Conservation (phyloP, 2,888 invertebrate species). For the Serrognathus titanus region DNA sequence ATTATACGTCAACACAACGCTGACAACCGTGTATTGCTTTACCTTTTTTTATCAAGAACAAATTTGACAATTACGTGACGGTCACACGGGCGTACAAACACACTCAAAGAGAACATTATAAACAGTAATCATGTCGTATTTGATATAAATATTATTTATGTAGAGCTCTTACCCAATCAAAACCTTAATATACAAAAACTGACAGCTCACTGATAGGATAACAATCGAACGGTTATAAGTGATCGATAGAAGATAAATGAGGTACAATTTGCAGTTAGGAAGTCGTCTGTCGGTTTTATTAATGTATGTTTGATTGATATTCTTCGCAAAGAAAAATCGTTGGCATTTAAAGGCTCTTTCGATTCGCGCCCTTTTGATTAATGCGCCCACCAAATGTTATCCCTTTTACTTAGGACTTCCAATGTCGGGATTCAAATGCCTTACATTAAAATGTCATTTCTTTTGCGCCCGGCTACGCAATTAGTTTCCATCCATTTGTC, state of each 20-base stretch:
- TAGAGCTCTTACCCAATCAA: too few species aligned
- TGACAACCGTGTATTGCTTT: too few species aligned
- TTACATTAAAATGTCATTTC: constrained; percentile 19
- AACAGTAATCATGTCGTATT: too few species aligned
- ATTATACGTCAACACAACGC: too few species aligned
- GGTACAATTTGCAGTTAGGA: constrained; percentile 30
- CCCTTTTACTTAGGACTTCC: constrained; percentile 14
- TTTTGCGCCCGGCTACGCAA: not conserved
- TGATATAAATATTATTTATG: too few species aligned
- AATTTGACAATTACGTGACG: too few species aligned
- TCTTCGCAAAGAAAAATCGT: constrained; percentile 9
- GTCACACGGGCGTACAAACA: too few species aligned
- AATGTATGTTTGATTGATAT: constrained; percentile 31
- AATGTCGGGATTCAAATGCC: not conserved
- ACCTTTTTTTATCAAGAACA: too few species aligned
- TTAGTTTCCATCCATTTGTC: too few species aligned
- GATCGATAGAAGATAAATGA: constrained; percentile 24
- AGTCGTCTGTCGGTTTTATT: constrained; percentile 31
- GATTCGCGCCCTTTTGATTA: constrained; percentile 29
- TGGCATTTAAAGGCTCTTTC: constrained; percentile 19
- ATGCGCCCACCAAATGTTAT: constrained; percentile 26
- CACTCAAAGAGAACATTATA: too few species aligned
- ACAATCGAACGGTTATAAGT: not conserved
- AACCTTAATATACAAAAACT: too few species aligned
- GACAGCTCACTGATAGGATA: too few species aligned